Conservation (phyloP, 2,888 invertebrate species). For the Melieria picta region DNA sequence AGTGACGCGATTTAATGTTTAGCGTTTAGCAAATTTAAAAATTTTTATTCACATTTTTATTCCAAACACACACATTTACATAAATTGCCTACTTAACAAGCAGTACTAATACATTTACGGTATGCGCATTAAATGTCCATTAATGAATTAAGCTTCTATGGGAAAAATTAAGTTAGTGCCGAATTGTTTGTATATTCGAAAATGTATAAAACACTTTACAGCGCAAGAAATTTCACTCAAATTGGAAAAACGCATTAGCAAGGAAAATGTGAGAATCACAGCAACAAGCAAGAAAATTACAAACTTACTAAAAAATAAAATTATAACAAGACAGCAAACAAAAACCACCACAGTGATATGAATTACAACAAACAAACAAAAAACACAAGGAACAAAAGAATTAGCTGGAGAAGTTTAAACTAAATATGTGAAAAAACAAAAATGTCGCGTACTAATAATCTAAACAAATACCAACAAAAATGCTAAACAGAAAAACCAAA, state of each 20-base stretch:
- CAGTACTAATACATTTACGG: too few relatives aligned
- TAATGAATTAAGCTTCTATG: too few relatives aligned
- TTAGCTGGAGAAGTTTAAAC: neutral
- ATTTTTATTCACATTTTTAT: too few relatives aligned
- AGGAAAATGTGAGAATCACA: neutral
- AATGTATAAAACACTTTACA: neutral
- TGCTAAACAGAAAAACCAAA: too few relatives aligned
- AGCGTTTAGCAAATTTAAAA: too few relatives aligned
- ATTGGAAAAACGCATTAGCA: neutral
- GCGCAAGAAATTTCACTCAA: neutral
- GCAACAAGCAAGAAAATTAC: neutral
- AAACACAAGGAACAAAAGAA: neutral
- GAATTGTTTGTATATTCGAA: too few relatives aligned
- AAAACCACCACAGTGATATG: slow-evolving; percentile 19
- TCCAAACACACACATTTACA: too few relatives aligned
- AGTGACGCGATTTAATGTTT: too few relatives aligned
- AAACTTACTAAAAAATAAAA: neutral
- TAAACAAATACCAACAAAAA: too few relatives aligned
- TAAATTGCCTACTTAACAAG: too few relatives aligned
- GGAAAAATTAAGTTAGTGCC: too few relatives aligned
- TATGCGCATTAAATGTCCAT: too few relatives aligned
- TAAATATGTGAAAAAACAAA: neutral
- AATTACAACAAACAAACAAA: neutral
- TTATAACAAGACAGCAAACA: slow-evolving; percentile 1
- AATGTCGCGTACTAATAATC: neutral